These are phyloP conservation scores for Polyommatus iphigenia DNA, from an alignment of 2,888 invertebrate genomes.

Conservation along the genomic window DNA sequence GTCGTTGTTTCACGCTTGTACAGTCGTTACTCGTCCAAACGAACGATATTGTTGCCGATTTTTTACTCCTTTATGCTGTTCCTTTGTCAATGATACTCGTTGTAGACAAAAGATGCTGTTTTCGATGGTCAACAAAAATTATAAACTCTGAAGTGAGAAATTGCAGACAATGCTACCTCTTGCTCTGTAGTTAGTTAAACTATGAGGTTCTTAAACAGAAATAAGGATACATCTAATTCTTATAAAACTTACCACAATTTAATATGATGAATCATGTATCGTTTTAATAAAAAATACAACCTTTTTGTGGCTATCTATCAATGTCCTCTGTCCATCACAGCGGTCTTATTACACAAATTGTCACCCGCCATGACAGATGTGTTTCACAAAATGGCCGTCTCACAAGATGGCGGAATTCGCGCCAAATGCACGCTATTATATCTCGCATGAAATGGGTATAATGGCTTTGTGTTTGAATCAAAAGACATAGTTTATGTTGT, in stretches of 20 bases:
- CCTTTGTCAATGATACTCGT: not conserved
- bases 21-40: not conserved
- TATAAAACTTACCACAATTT: not conserved
- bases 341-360: constrained; percentile 21
- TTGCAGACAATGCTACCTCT: no score
- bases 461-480: constrained; percentile 10
- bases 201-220: not conserved
- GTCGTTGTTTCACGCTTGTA: constrained; percentile 10
- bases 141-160: not conserved
- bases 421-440: not conserved
- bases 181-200: not conserved
- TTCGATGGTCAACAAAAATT: not conserved
- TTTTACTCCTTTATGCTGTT: not conserved
- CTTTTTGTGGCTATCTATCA: constrained; percentile 4
- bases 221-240: not conserved
- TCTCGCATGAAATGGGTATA: constrained; percentile 11
- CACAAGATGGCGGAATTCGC: constrained; percentile 1
- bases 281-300: not conserved
- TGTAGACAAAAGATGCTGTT: not conserved
- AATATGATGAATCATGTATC: not conserved
- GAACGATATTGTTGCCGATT: not conserved
- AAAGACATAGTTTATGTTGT: constrained; percentile 12
- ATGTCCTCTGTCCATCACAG: constrained; percentile 20
- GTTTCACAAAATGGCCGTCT: constrained; percentile 16
- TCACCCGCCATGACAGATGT: constrained; percentile 23